Evolutionary conservation across 1,140 invertebrate genomes (phyloP).

Genomic region (Drosophila biarmipes): DNA sequence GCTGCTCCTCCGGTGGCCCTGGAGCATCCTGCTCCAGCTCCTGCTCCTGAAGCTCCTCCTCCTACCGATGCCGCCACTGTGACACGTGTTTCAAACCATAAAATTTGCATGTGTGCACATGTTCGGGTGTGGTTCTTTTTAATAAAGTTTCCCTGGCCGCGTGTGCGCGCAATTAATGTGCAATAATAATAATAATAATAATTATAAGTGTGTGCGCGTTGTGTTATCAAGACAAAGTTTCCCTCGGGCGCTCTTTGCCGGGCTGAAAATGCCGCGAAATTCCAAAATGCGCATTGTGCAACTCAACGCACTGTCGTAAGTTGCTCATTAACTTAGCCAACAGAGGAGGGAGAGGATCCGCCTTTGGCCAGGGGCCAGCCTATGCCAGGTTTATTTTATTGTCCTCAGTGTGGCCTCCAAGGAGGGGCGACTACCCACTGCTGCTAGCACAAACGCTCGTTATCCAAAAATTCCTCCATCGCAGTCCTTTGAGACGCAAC

Average conservation of each 20-base stretch:
- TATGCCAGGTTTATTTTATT: slow-evolving; percentile 28
- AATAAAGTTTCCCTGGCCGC: slow-evolving; percentile 55
- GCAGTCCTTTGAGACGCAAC: slow-evolving; percentile 32
- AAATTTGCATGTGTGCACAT: slow-evolving; percentile 62
- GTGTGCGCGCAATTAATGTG: slow-evolving; percentile 70
- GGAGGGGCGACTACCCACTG: not conserved
- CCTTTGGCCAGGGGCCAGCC: not conserved
- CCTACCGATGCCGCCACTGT: slow-evolving; percentile 11
- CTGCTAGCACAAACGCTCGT: slow-evolving; percentile 25
- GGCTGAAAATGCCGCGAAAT: slow-evolving; percentile 8
- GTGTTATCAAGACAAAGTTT: slow-evolving; percentile 52
- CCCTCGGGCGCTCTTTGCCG: slow-evolving; percentile 18
- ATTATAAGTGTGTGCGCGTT: slow-evolving; percentile 25
- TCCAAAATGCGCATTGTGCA: slow-evolving; percentile 45
- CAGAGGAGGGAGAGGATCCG: not conserved
- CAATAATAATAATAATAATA: slow-evolving; percentile 60
- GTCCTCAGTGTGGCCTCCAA: not conserved
- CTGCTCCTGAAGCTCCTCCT: not conserved
- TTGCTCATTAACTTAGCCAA: slow-evolving; percentile 59
- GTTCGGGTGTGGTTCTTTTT: slow-evolving; percentile 45
- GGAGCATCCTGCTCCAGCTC: not conserved
- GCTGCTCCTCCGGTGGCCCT: not conserved
- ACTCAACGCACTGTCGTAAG: slow-evolving; percentile 42
- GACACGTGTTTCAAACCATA: slow-evolving; percentile 74
- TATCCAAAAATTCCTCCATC: slow-evolving; percentile 23